Conservation (phyloP, 2,113 vertebrate genomes). For the Stictonetta naevosa region DNA sequence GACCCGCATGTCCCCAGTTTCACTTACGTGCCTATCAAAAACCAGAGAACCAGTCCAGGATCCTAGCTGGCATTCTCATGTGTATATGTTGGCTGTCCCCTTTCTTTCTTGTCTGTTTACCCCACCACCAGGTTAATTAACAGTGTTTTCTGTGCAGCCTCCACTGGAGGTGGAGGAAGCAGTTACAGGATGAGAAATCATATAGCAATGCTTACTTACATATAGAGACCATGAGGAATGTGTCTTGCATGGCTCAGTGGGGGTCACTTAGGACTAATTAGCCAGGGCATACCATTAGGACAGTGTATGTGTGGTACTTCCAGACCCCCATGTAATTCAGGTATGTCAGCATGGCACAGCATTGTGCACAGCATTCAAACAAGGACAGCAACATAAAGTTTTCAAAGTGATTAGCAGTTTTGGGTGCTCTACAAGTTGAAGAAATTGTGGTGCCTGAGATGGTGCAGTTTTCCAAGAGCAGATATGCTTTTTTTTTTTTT, state of each 20-base stretch:
- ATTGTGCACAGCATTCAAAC: neutral
- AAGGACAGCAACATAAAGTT: neutral
- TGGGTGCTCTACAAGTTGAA: accelerated
- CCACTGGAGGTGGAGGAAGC: neutral
- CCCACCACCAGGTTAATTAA: neutral
- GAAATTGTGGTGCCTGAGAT: neutral
- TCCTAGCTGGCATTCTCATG: neutral
- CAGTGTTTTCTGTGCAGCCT: neutral
- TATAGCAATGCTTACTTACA: neutral
- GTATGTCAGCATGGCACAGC: accelerated
- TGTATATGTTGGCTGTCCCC: neutral
- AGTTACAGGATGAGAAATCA: neutral
- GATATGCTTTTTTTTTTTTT: neutral
- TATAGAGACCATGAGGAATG: neutral
- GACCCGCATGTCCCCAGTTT: neutral
- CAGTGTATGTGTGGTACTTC: neutral
- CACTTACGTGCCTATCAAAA: neutral
- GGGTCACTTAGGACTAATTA: neutral
- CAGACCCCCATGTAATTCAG: neutral
- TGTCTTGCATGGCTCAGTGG: neutral
- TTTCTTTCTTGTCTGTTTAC: neutral
- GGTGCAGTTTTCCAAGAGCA: neutral
- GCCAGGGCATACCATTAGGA: neutral
- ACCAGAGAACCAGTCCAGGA: neutral
- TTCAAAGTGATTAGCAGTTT: neutral